Evolutionary conservation across 1,140 invertebrate species (phyloP).

Genomic region (Tetranychus cinnabarinus): DNA sequence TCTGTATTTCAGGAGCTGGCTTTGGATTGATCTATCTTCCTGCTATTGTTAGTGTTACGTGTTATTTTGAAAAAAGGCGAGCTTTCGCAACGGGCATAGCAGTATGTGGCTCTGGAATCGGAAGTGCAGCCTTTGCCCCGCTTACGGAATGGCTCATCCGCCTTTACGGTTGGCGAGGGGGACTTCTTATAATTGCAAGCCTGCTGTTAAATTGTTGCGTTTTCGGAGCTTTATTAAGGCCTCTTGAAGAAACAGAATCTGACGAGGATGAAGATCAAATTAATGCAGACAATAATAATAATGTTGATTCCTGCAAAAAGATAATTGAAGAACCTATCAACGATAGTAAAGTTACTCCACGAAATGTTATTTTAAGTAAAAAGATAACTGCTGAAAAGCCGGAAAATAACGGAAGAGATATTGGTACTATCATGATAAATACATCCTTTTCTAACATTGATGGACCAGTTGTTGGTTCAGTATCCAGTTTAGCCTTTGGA

Average conservation of each 20-base stretch:
- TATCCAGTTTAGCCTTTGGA: no score
- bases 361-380: no score
- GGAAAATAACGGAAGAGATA: no score
- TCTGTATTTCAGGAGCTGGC: constrained; percentile 44
- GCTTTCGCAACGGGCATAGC: constrained; percentile 32
- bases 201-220: constrained; percentile 17
- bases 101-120: constrained; percentile 77
- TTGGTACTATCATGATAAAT: no score
- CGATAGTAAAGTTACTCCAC: no score
- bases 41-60: constrained; percentile 55
- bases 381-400: no score
- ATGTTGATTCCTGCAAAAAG: no score
- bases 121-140: constrained; percentile 37
- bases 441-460: no score
- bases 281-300: no score
- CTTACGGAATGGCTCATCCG: constrained; percentile 15
- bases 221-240: constrained; percentile 18
- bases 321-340: no score
- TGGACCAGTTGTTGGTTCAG: no score
- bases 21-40: constrained; percentile 83
- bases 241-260: constrained; percentile 3
- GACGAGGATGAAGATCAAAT: background rate
- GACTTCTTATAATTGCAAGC: constrained; percentile 19
- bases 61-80: constrained; percentile 29
- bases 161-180: constrained; percentile 17